Conservation (phyloP, 2,113 vertebrate species). For the Ptyas mucosa region DNA sequence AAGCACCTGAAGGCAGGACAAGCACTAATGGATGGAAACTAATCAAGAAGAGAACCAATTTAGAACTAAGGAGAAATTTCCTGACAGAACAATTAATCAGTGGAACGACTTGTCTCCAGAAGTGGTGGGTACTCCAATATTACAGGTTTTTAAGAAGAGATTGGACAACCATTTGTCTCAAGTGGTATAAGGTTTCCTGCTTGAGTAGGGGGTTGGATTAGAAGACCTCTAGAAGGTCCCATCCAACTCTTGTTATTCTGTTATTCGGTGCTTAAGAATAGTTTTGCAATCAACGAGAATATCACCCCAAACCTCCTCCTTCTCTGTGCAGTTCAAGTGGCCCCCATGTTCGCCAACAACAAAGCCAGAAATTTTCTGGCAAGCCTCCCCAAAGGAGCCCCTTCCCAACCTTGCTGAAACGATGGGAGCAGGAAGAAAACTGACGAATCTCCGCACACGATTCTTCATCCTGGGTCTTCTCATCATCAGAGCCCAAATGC, state of each 20-base stretch:
- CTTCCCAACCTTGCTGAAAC: constrained; percentile 90
- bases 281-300: not conserved
- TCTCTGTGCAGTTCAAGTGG: not conserved
- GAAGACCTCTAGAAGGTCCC: not conserved
- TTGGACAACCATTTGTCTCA: not conserved
- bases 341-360: not conserved
- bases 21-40: not conserved
- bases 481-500: constrained; percentile 88
- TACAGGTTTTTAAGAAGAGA: not conserved
- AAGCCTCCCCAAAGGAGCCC: not conserved
- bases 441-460: constrained; percentile 90
- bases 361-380: not conserved
- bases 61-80: not conserved
- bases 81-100: not conserved
- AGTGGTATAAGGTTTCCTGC: not conserved
- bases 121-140: not conserved
- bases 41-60: not conserved
- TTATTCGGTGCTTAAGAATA: not conserved
- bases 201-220: not conserved
- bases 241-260: not conserved
- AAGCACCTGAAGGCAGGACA: not conserved
- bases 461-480: constrained; percentile 92
- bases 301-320: not conserved
- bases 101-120: not conserved
- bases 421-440: constrained; percentile 94